These are phyloP conservation scores for Brotula barbata DNA, from an alignment of 2,797 vertebrate genomes.

Conservation along the genomic window DNA sequence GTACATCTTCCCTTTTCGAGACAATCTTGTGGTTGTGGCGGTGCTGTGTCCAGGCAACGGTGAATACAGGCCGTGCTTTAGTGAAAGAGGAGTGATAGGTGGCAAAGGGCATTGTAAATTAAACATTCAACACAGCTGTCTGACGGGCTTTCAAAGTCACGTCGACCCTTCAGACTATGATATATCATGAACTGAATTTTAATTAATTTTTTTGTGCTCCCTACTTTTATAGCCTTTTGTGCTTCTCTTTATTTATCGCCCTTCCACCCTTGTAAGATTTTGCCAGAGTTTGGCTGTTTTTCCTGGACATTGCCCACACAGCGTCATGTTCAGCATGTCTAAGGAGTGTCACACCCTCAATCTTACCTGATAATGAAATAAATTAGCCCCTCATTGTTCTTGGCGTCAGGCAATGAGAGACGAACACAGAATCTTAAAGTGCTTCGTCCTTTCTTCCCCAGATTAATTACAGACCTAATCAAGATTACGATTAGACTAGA, in stretches of 20 bases:
- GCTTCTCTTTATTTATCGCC: neutral
- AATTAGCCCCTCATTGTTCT: conserved; percentile 58
- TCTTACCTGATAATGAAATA: conserved; percentile 49
- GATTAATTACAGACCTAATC: conserved; percentile 71
- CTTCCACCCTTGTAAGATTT: neutral
- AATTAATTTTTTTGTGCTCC: conserved; percentile 7
- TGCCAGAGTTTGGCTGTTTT: neutral
- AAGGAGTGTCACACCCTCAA: conserved; percentile 7
- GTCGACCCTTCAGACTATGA: conserved; percentile 44
- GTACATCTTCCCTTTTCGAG: conserved; percentile 79
- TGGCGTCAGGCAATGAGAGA: conserved; percentile 59
- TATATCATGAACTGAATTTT: neutral
- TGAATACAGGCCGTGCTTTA: conserved; percentile 58
- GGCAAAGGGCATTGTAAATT: conserved; percentile 62
- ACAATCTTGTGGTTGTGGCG: conserved; percentile 64
- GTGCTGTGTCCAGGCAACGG: conserved; percentile 74
- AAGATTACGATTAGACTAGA: conserved; percentile 58
- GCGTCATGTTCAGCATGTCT: conserved; percentile 9
- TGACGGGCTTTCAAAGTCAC: conserved; percentile 38
- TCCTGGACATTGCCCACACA: neutral
- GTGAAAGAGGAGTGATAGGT: conserved; percentile 49
- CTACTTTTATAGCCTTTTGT: neutral
- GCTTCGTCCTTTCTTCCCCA: conserved; percentile 39
- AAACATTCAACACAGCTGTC: conserved; percentile 45
- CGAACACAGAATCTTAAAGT: conserved; percentile 51